Conservation (phyloP, 92 coral and sea anemone genomes). For the Micromussa lordhowensis region DNA sequence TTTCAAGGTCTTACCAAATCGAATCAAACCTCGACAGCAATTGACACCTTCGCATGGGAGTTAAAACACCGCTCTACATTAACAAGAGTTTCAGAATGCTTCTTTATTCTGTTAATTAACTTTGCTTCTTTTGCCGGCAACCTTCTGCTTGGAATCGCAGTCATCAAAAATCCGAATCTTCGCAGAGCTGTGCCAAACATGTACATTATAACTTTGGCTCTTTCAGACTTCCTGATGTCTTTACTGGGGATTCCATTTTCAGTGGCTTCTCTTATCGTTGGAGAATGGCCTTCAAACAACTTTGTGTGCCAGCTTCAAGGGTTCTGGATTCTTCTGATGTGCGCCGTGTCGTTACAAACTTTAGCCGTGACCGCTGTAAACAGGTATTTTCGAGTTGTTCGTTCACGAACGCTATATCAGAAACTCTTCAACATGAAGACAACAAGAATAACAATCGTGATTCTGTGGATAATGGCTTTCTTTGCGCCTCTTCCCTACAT, state of each 20-base stretch:
- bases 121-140: conserved; percentile 64
- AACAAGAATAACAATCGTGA: conserved; percentile 66
- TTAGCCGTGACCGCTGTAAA: conserved; percentile 80
- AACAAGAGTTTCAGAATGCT: conserved; percentile 39
- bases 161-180: conserved; percentile 63
- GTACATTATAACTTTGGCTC: conserved; percentile 71
- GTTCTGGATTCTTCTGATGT: conserved; percentile 67
- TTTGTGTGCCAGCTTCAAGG: conserved; percentile 76
- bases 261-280: conserved; percentile 53
- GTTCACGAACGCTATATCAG: conserved; percentile 61
- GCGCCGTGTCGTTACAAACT: conserved; percentile 76
- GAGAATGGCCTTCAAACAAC: conserved; percentile 62
- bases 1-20: neutral
- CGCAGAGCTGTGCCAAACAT: conserved; percentile 71
- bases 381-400: conserved; percentile 65
- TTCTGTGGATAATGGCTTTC: conserved; percentile 69
- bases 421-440: conserved; percentile 64
- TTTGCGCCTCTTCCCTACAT: conserved; percentile 77
- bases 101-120: conserved; percentile 63
- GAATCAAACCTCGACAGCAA: neutral
- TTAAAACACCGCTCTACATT: neutral
- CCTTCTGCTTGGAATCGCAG: conserved; percentile 67
- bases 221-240: conserved; percentile 77
- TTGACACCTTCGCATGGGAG: conserved; percentile 7
- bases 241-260: conserved; percentile 64